A percentile compares a stretch with the other conserved stretches of the same genome.
Conservation (phyloP, 64 coral and sea anemone genomes). For the Stichodactyla mertensii region DNA sequence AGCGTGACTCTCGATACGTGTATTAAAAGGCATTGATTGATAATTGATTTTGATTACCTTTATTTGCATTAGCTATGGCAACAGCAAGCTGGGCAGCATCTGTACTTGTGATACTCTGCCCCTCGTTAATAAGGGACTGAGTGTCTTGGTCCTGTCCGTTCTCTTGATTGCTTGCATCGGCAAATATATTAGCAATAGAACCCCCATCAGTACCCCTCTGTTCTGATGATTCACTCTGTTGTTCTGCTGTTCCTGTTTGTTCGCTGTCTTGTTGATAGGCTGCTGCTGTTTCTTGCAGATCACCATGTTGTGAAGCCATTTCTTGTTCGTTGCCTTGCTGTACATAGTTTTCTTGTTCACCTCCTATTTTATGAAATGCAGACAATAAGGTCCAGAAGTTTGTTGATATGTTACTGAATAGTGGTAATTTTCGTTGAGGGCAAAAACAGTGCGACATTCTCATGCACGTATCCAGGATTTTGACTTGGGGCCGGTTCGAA, state of each 20-base stretch:
- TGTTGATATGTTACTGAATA: too few species aligned
- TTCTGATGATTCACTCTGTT: not conserved
- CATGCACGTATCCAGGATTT: too few species aligned
- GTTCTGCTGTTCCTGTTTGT: not conserved
- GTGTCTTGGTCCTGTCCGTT: slow-evolving; percentile 3
- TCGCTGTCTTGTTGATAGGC: slow-evolving; percentile 10
- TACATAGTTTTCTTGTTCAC: not conserved
- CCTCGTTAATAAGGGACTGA: not conserved
- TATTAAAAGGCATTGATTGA: too few species aligned
- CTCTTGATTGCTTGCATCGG: not conserved
- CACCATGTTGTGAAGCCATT: not conserved
- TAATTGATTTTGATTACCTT: not conserved
- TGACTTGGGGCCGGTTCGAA: too few species aligned
- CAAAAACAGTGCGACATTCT: too few species aligned
- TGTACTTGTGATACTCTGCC: slow-evolving; percentile 14
- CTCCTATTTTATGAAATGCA: not conserved
- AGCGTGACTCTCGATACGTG: too few species aligned
- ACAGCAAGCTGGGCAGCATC: slow-evolving; percentile 22
- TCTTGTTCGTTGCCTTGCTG: not conserved
- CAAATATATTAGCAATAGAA: slow-evolving; percentile 17
- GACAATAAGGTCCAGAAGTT: too few species aligned
- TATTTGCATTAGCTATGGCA: slow-evolving; percentile 27
- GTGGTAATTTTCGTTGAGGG: too few species aligned
- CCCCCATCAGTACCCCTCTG: slow-evolving; percentile 8
- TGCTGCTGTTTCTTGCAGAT: not conserved